Evolutionary conservation across 2,888 invertebrate genomes (phyloP).

Genomic region (Ctenicera cuprea): DNA sequence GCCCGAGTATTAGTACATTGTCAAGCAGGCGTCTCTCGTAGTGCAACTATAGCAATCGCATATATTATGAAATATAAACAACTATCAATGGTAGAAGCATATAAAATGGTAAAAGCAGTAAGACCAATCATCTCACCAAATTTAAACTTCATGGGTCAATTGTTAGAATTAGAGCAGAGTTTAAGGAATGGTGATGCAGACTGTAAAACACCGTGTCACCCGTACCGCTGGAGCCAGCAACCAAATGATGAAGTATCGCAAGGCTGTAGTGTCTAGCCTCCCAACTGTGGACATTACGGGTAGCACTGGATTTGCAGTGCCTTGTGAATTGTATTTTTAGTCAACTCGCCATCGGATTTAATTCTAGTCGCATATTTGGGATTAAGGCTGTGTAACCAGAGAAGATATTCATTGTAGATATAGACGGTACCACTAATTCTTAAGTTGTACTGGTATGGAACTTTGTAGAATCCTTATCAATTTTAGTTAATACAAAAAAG

Average conservation of each 20-base stretch:
- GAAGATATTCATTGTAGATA: conserved; percentile 63
- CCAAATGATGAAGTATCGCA: conserved; percentile 74
- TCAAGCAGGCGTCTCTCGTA: conserved; percentile 95
- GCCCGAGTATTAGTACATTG: conserved; percentile 93
- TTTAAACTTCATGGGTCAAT: conserved; percentile 94
- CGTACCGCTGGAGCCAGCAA: conserved; percentile 75
- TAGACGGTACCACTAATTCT: conserved; percentile 56
- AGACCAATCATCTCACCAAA: conserved; percentile 96
- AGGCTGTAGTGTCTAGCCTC: conserved; percentile 75
- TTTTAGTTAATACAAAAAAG: conserved; percentile 30
- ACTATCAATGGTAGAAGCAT: conserved; percentile 90
- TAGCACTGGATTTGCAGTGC: conserved; percentile 53
- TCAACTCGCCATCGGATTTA: conserved; percentile 59
- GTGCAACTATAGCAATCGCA: conserved; percentile 95
- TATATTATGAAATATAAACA: conserved; percentile 94
- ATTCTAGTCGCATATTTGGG: conserved; percentile 64
- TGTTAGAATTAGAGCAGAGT: conserved; percentile 87
- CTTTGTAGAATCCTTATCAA: conserved; percentile 27
- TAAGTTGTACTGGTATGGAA: conserved; percentile 49
- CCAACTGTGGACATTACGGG: conserved; percentile 49
- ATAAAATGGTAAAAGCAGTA: conserved; percentile 88
- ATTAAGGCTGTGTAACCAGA: conserved; percentile 72
- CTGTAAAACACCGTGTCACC: conserved; percentile 71
- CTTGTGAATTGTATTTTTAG: conserved; percentile 45
- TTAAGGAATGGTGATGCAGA: conserved; percentile 72